These are phyloP conservation scores for Nettapus auritus DNA, from an alignment of 2,113 vertebrate genomes.

Conservation along the genomic window DNA sequence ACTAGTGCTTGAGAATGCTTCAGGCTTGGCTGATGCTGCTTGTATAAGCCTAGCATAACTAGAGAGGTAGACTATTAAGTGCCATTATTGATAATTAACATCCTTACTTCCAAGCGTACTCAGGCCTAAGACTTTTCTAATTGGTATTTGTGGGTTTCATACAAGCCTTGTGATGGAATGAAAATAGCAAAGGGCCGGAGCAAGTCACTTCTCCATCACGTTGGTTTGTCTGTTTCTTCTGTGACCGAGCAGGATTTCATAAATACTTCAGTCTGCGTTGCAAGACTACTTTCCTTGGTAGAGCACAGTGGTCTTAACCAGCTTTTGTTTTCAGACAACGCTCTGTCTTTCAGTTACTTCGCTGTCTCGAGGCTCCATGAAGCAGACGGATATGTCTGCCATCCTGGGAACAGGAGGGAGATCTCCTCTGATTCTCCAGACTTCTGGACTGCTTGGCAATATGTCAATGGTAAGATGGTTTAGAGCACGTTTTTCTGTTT, in stretches of 20 bases:
- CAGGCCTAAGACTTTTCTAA: not conserved
- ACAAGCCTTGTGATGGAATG: not conserved
- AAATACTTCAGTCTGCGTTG: not conserved
- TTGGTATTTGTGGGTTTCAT: not conserved
- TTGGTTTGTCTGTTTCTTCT: not conserved
- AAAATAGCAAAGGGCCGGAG: not conserved
- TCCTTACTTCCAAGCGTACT: not conserved
- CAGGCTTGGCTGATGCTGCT: not conserved
- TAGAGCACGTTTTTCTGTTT: not conserved
- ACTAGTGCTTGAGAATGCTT: not conserved
- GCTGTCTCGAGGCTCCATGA: conserved; percentile 67
- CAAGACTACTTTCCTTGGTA: not conserved
- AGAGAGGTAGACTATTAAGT: not conserved
- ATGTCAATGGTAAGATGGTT: conserved; percentile 78
- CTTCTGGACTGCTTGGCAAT: conserved; percentile 72
- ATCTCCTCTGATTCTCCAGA: conserved; percentile 75
- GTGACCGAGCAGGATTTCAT: not conserved
- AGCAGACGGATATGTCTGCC: conserved; percentile 79
- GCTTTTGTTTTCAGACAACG: not conserved
- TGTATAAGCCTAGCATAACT: not conserved
- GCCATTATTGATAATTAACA: not conserved
- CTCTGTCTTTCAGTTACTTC: conserved; percentile 69
- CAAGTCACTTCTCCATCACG: not conserved
- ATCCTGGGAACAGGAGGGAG: conserved; percentile 77
- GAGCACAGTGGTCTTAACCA: not conserved